Conservation (phyloP, 2,113 vertebrate species). For the Aphelocoma coerulescens region DNA sequence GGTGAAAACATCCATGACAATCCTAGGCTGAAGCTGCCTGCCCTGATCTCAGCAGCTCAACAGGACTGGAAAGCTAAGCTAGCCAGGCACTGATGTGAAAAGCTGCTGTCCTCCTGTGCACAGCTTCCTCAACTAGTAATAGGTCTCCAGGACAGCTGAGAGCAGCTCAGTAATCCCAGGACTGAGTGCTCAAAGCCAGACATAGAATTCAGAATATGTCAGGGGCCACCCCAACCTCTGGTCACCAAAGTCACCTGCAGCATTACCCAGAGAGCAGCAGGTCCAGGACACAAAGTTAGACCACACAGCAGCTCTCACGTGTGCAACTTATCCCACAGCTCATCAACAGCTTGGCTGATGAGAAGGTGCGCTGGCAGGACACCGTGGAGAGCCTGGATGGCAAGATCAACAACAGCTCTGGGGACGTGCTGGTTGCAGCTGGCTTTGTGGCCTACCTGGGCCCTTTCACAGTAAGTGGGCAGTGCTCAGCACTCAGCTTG, state of each 20-base stretch:
- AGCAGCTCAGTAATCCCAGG: background rate
- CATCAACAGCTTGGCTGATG: constrained; percentile 85
- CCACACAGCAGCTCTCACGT: background rate
- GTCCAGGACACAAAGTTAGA: background rate
- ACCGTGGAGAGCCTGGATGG: constrained; percentile 81
- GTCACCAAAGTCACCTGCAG: background rate
- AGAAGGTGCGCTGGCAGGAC: constrained; percentile 87
- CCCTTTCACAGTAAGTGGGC: constrained; percentile 86
- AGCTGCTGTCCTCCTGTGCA: background rate
- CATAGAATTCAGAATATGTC: background rate
- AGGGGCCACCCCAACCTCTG: background rate
- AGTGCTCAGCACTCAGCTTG: background rate
- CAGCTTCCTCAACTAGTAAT: background rate
- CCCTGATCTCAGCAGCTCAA: background rate
- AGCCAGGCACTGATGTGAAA: background rate
- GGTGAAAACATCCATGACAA: background rate
- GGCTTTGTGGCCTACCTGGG: constrained; percentile 90
- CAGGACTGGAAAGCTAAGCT: background rate
- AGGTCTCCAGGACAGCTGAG: background rate
- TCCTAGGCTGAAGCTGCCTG: background rate
- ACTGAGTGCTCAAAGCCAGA: background rate
- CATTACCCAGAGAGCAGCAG: background rate
- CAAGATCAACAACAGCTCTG: constrained; percentile 81
- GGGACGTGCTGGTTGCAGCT: constrained; percentile 83
- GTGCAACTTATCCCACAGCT: constrained; percentile 70